Evolutionary conservation across 1,140 invertebrate species (phyloP), one percentile per base, ranked within the genome.

Genomic region (Drosophila takahashii): DNA sequence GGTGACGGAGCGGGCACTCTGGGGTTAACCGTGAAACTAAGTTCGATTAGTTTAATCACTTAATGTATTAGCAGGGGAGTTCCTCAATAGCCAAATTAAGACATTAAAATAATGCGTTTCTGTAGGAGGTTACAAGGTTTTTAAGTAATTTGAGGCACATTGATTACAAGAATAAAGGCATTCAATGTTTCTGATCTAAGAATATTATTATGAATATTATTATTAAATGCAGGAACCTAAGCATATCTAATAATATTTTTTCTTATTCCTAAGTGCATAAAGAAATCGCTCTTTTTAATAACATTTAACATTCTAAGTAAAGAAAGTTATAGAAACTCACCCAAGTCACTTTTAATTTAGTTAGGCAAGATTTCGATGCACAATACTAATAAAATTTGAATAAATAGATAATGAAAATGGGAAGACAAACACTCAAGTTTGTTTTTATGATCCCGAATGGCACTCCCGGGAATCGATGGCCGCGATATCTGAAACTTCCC

Each of bases 11-110:
- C 81, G 62, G 67, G 50, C 77, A 85, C 52, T 86, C 44, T 86
- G 66, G 83, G 83, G 81, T 86, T 86, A 86, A 86, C 81, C 81
- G 62, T 64, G 29, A 42, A 71, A 78, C 53, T 57, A 29, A 50
- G 37, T 59, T 45, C 71, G 51, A 77, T 84, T 76, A 76, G 62
- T 36, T 65, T 50, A 60, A 57, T 72, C 67, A 74, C 57, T 50
- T 36, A 71, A 73, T 62, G 54, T 29, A 45, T 53, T 61, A 58
- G 27, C 37, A 22, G 8, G 56, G 22, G 41, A 27, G n/a, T 45
- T 15, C 0, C 9, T 22, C 9, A 22, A 22, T 2, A 26, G 13
- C 2, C 2, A 34, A 34, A 57, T 75, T 52, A 50, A 71, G 56
- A 56, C 34, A 47, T 48, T 51, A 39, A 18, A 11, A 8, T 0